A percentile compares a stretch with the other conserved stretches of the same genome.
Conservation (phyloP, 2,888 invertebrate genomes). For the Hydrotaea cyrtoneurina region DNA sequence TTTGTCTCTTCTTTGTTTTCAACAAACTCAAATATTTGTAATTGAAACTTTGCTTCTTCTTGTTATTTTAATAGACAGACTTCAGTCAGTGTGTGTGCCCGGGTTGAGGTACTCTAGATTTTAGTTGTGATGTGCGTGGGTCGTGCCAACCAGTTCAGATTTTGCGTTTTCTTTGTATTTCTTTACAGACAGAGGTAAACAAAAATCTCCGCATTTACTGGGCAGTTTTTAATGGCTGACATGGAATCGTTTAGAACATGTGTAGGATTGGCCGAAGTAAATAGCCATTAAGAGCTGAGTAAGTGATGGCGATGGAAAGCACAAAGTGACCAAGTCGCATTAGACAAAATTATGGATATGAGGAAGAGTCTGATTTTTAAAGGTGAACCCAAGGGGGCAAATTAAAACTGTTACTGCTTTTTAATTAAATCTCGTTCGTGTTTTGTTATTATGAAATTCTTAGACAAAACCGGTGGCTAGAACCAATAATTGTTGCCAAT, state of each 20-base stretch:
- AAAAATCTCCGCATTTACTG: too few relatives aligned
- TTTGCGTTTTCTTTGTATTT: background rate
- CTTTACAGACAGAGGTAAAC: too few relatives aligned
- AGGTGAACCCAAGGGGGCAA: too few relatives aligned
- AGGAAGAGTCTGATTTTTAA: too few relatives aligned
- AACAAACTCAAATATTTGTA: background rate
- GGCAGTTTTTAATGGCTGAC: too few relatives aligned
- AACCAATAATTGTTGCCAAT: slow-evolving; percentile 50
- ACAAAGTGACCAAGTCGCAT: background rate
- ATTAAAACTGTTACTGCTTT: background rate
- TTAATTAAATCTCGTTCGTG: background rate
- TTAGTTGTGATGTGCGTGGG: slow-evolving; percentile 11
- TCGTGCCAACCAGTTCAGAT: background rate
- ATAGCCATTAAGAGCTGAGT: background rate
- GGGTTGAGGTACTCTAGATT: background rate
- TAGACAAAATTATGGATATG: background rate
- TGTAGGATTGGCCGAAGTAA: background rate
- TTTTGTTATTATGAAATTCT: background rate
- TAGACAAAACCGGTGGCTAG: slow-evolving; percentile 41
- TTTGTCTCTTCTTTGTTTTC: background rate
- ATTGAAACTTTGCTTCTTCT: background rate
- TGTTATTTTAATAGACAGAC: background rate
- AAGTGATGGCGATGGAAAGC: background rate
- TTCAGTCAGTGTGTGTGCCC: background rate
- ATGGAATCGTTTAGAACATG: too few relatives aligned